Evolutionary conservation across 1,140 invertebrate genomes (phyloP).

Genomic region (Temnothorax curvispinosus): DNA sequence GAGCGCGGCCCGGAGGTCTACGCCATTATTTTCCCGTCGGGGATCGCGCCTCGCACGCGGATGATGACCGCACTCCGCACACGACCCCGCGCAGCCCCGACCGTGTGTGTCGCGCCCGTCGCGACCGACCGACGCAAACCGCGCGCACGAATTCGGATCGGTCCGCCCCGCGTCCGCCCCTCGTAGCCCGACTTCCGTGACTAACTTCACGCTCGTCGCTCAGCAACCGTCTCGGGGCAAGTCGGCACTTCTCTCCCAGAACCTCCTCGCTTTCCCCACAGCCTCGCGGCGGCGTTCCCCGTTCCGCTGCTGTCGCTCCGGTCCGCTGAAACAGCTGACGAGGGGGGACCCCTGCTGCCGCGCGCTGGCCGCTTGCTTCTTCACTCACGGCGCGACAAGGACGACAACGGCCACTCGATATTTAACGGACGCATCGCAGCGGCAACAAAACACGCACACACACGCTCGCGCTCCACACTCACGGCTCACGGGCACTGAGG

Average conservation of each 20-base stretch:
- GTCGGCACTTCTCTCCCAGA: too few species aligned
- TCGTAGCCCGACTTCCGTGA: slow-evolving; percentile 37
- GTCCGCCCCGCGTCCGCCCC: slow-evolving; percentile 52
- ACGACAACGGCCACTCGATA: slow-evolving; percentile 60
- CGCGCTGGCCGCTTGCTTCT: neutral
- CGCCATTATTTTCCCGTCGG: slow-evolving; percentile 67
- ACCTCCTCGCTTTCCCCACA: slow-evolving; percentile 11
- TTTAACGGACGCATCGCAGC: slow-evolving; percentile 76
- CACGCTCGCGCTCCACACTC: neutral
- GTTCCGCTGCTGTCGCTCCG: neutral
- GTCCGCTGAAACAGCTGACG: slow-evolving; percentile 60
- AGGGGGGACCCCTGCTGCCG: neutral
- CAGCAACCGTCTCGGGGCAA: too few species aligned
- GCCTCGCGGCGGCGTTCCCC: neutral
- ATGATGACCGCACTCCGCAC: slow-evolving; percentile 34
- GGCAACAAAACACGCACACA: slow-evolving; percentile 66
- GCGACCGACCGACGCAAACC: neutral
- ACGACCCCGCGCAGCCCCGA: neutral
- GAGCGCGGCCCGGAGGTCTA: slow-evolving; percentile 47
- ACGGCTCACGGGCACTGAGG: too few species aligned
- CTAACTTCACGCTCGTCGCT: slow-evolving; percentile 4
- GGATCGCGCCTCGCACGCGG: slow-evolving; percentile 66
- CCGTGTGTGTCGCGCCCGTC: too few species aligned
- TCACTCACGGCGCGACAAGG: slow-evolving; percentile 55
- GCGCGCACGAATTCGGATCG: neutral